phyloP scores from a whole-genome alignment of 23 tunicate genomes.

The Clavelina lepadiformis region DNA sequence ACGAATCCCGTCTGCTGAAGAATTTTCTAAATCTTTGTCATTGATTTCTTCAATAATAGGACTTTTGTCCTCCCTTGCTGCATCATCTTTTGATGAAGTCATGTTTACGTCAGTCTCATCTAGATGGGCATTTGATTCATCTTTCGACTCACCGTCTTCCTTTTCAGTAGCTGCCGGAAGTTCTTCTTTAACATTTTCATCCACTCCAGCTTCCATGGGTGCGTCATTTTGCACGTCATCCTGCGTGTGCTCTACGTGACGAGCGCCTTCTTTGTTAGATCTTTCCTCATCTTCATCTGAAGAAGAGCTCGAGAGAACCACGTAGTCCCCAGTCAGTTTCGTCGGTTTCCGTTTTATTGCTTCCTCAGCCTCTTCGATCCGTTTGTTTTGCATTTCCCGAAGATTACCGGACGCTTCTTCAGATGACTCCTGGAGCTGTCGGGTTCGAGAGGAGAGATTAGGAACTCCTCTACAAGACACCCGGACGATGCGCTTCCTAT shows the following conservation, averaged over 20 bases:
- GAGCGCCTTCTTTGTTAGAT: neutral
- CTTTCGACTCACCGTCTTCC: too few relatives aligned
- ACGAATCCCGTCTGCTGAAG: too few relatives aligned
- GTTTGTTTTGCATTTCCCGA: constrained; percentile 9
- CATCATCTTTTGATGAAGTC: too few relatives aligned
- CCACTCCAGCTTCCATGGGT: constrained; percentile 1
- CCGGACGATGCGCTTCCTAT: constrained; percentile 8
- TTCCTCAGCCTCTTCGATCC: constrained; percentile 16
- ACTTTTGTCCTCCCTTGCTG: constrained; percentile 4
- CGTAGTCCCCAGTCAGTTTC: neutral
- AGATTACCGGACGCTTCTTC: neutral
- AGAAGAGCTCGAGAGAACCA: neutral
- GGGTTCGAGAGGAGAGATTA: constrained; percentile 1
- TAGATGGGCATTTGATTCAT: too few relatives aligned
- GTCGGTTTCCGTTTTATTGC: constrained; percentile 8
- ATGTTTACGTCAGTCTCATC: too few relatives aligned
- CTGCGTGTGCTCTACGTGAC: neutral
- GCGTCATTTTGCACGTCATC: constrained; percentile 1
- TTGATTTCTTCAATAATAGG: neutral
- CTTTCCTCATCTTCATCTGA: neutral
- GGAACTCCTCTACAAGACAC: constrained; percentile 20
- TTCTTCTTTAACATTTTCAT: neutral
- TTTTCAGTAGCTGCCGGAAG: constrained; percentile 2
- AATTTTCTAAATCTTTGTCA: too few relatives aligned
- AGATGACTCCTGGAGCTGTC: constrained; percentile 9